These are phyloP conservation scores for Sminthopsis crassicaudata DNA, from an alignment of 2,113 vertebrate genomes.

Conservation along the genomic window DNA sequence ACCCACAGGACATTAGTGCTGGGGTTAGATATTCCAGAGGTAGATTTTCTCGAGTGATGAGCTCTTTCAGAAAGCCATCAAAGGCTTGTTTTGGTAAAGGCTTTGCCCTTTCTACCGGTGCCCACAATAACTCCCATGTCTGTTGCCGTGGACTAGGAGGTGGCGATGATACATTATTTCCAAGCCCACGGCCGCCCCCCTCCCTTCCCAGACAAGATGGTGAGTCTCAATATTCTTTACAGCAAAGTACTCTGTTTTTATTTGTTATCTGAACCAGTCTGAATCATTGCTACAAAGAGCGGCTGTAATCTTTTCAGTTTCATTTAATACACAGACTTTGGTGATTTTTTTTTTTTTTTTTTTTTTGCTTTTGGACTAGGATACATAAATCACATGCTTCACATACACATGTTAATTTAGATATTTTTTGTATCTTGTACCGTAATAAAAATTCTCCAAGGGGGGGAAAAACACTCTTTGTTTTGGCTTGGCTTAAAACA, in stretches of 20 bases:
- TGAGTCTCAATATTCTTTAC: conserved; percentile 69
- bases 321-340: conserved; percentile 40
- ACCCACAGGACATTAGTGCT: conserved; percentile 31
- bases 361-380: conserved; percentile 56
- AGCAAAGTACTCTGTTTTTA: conserved; percentile 63
- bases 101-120: conserved; percentile 48
- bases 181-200: conserved; percentile 61
- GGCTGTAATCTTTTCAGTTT: conserved; percentile 66
- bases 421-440: conserved; percentile 40
- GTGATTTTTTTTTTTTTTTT: conserved; percentile 58
- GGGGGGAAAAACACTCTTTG: conserved; percentile 20
- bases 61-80: conserved; percentile 45
- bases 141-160: conserved; percentile 55
- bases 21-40: conserved; percentile 55
- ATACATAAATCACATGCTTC: conserved; percentile 28
- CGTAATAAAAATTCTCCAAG: conserved; percentile 29
- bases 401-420: conserved; percentile 20
- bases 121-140: conserved; percentile 45
- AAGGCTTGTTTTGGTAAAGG: conserved; percentile 51
- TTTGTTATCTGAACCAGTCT: conserved; percentile 68
- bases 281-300: conserved; percentile 61
- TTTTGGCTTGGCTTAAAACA: conserved; percentile 17
- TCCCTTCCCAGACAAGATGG: conserved; percentile 65
- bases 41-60: conserved; percentile 41
- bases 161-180: conserved; percentile 69